Evolutionary conservation across 2,113 vertebrate genomes (phyloP).

Genomic region (Chlorodrepanis virens): DNA sequence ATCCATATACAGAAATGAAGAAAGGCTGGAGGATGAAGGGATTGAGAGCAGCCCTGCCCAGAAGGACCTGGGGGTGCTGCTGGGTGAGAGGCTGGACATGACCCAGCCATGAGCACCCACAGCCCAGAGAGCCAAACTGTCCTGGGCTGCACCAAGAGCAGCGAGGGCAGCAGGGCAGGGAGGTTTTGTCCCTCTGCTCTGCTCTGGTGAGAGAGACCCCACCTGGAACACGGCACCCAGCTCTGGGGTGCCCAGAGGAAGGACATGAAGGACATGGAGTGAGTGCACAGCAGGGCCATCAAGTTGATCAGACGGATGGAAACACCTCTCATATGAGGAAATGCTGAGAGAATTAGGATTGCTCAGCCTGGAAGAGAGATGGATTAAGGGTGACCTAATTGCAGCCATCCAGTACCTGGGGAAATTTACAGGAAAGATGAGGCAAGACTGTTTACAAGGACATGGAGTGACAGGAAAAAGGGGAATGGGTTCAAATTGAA

Average conservation of each 20-base stretch:
- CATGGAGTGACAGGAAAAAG: background rate
- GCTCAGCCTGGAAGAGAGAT: background rate
- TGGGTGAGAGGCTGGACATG: background rate
- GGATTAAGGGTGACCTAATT: background rate
- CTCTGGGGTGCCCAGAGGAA: background rate
- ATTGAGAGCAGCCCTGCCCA: background rate
- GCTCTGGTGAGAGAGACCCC: background rate
- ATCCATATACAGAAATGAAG: background rate
- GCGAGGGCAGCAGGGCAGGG: fast-evolving
- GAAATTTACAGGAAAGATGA: background rate
- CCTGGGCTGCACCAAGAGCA: background rate
- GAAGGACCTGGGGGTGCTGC: fast-evolving
- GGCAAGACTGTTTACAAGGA: background rate
- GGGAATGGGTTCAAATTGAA: background rate
- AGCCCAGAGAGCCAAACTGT: background rate
- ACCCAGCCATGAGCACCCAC: fast-evolving
- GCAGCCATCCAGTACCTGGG: background rate
- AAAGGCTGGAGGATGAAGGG: background rate
- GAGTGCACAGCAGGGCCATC: background rate
- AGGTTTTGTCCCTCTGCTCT: background rate
- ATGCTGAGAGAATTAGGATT: background rate
- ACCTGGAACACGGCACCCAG: background rate
- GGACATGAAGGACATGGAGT: background rate
- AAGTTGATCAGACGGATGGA: background rate
- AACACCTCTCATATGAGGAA: background rate